Base-by-base conservation (phyloP, 2,888 invertebrate species). In the Drosophila phalerata region DNA sequence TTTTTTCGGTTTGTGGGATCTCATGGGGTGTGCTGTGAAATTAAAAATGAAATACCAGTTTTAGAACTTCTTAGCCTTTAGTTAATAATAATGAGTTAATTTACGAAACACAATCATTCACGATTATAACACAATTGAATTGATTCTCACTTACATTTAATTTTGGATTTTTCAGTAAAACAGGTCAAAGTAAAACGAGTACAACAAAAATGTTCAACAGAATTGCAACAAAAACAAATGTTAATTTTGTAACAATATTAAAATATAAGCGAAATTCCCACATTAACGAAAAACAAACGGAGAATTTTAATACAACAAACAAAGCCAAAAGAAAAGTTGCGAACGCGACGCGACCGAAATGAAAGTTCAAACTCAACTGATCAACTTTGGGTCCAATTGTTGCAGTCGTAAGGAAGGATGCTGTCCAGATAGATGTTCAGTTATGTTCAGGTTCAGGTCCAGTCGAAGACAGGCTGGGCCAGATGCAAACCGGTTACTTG, bases 361-460 rank as follows among this genome's bases (percentile, higher is more conserved):
- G 79, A 84, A 88, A 88, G 90, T 88, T 88, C 84, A 89, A 89
- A 84, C 82, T 76, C 84, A 88, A 88, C 88, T 88, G 89, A 88
- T 84, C 63, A 43, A 53, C 67, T 56, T 57, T 75, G 42, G 58
- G 71, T 63, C 57, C 57, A 60, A 55, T 40, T 47, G 47, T 56
- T 58, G 52, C 63, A 62, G 38, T 56, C 45, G 67, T 70, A 19
- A 56, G 56, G 28, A 47, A 67, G 49, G 83, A 84, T 83, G 83
- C 79, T 81, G 68, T 37, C 64, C 56, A 25, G 43, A 43, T 30
- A 52, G 56, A 68, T 11, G 58, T 61, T 62, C 37, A 47, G 57
- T 19, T 17, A 28, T 66, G 43, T 69, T 62, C 32, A 69, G 77
- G 57, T 71, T 55, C 64, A 77, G 83, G 77, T 79, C 64, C 81